phyloP scores from a whole-genome alignment of 2,113 vertebrate species.

The Pseudois nayaur region DNA sequence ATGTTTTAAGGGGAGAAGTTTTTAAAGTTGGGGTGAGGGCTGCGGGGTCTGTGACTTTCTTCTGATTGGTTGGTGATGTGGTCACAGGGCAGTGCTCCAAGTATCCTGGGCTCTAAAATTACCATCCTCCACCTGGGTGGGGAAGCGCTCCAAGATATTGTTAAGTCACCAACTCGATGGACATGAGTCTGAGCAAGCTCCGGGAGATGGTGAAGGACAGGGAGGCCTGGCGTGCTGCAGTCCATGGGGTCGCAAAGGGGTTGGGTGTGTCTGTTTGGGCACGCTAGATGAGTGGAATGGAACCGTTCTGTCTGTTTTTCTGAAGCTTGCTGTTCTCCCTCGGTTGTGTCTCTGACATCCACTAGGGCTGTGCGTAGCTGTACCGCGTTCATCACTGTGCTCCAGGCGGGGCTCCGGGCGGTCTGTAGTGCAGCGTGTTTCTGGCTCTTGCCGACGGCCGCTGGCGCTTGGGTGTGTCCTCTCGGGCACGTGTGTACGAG shows the following conservation, averaged over 20 bases:
- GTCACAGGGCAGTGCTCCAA: neutral
- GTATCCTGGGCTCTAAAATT: neutral
- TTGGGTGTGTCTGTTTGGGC: neutral
- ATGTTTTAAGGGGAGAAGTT: neutral
- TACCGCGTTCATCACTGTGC: accelerated
- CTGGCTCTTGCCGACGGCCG: neutral
- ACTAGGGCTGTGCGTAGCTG: accelerated
- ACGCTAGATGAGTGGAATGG: neutral
- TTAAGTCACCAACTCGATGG: neutral
- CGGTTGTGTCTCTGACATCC: neutral
- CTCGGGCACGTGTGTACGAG: accelerated
- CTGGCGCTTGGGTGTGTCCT: neutral
- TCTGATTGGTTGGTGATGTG: neutral
- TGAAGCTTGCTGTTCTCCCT: neutral
- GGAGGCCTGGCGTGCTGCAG: neutral
- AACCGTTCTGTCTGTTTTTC: neutral
- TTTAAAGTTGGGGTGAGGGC: neutral
- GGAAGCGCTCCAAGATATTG: neutral
- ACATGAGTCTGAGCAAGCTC: neutral
- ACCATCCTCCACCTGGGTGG: neutral
- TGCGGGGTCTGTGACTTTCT: neutral
- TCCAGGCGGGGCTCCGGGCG: neutral
- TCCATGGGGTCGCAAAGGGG: neutral
- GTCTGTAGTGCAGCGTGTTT: accelerated
- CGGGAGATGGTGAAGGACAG: neutral